Base-by-base conservation (phyloP, 2,888 invertebrate genomes). In the Thymelicus sylvestris region DNA sequence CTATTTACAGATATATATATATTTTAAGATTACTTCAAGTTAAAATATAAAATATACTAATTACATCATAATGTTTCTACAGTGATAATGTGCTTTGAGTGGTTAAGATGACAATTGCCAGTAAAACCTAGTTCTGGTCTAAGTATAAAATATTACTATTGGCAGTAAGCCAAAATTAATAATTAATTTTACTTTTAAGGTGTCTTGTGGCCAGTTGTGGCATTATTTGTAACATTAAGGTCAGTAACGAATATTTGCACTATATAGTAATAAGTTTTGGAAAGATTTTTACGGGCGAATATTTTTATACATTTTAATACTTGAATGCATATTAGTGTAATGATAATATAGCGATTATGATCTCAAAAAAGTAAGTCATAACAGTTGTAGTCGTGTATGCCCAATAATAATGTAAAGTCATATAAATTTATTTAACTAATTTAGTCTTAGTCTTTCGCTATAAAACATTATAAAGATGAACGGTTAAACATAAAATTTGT, bases 211-310 rank as follows among this genome's bases (percentile, higher is more conserved):
- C 71, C 77, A 71, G 76, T 76, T 62, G n/a, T 48, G 75, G 76
- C 72, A 76, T 75, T 77, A 73, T 67, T 61, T 72, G 66, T 72
- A 62, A 66, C 67, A 73, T 75, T 74, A 75, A 75, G 79, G 80
- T 78, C 80, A 81, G 80, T 81, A 77, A 77, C 72, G 72, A 65
- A 65, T 64, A 69, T 75, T 77, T 73, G 78, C 81, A 82, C 80
- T 72, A 75, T 70, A 67, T 74, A 63, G 72, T 66, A 39, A 66
- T 52, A 68, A 48, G 48, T 57, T 70, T 67, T 67, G 19, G 62
- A 52, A 71, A 70, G 59, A 61, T 73, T 71, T 65, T 64, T 52
- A 57, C 47, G 60, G 59, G 41, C 47, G 68, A 50, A 60, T 64
- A 67, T 64, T 70, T 70, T 70, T 70, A 57, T 70, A 70, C 31